Conservation (phyloP, 2,888 invertebrate genomes). For the Torymus aiolomorphi region DNA sequence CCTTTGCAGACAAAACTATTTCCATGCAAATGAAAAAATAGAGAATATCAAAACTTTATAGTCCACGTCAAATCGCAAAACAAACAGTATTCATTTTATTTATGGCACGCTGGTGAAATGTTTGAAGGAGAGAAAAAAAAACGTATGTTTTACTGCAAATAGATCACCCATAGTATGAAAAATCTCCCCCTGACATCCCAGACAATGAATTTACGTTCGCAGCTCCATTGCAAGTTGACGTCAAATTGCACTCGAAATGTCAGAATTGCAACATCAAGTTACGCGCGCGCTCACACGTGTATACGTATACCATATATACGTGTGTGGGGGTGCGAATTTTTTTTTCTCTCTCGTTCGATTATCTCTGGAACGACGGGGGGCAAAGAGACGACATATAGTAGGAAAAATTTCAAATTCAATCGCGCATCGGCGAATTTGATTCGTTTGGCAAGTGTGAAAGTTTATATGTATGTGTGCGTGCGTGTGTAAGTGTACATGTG, state of each 20-base stretch:
- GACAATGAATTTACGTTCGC: not conserved
- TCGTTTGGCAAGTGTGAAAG: slow-evolving; percentile 1
- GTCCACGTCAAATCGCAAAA: too few relatives aligned
- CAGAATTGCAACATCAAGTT: slow-evolving; percentile 1
- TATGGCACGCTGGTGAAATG: too few relatives aligned
- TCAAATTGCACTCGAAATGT: slow-evolving; percentile 22
- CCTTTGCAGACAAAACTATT: too few relatives aligned
- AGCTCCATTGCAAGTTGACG: not conserved
- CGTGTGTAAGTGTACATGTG: too few relatives aligned
- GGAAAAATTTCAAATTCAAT: slow-evolving; percentile 33
- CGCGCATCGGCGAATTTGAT: slow-evolving; percentile 14
- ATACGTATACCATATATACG: too few relatives aligned
- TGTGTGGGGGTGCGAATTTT: not conserved
- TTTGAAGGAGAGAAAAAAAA: too few relatives aligned
- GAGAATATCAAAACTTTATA: not conserved
- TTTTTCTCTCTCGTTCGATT: not conserved
- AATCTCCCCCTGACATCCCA: not conserved
- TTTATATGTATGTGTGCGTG: too few relatives aligned
- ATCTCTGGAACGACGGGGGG: slow-evolving; percentile 8
- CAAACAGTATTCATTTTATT: too few relatives aligned
- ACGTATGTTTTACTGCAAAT: too few relatives aligned
- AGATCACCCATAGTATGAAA: not conserved
- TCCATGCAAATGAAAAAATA: too few relatives aligned
- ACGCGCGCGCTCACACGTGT: not conserved
- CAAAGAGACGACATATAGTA: not conserved